phyloP scores from a whole-genome alignment of 2,113 vertebrate species.

The Platysternon megacephalum region DNA sequence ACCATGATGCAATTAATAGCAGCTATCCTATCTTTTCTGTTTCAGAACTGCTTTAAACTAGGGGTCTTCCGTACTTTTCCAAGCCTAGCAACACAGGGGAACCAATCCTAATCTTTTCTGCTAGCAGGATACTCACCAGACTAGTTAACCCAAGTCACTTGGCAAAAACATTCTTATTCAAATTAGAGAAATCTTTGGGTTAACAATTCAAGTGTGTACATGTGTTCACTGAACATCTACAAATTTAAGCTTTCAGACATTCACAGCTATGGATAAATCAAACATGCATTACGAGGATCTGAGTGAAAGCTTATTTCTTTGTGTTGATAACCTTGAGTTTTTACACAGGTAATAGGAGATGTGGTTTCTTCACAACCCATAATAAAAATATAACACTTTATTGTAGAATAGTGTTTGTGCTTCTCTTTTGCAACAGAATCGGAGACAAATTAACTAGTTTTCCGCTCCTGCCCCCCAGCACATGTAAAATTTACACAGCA shows the following conservation, averaged over 20 bases:
- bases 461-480: not conserved
- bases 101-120: slow-evolving; percentile 9
- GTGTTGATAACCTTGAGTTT: fast-evolving
- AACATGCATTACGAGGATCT: fast-evolving
- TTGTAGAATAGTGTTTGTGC: fast-evolving
- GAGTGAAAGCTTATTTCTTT: not conserved
- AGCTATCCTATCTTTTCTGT: not conserved
- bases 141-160: not conserved
- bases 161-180: not conserved
- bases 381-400: fast-evolving
- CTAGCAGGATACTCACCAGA: not conserved
- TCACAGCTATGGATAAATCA: not conserved
- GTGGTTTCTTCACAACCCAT: not conserved
- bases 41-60: not conserved
- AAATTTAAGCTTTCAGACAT: not conserved
- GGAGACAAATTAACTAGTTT: fast-evolving
- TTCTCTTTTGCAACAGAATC: not conserved
- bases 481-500: not conserved
- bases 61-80: not conserved
- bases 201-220: not conserved
- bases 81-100: not conserved
- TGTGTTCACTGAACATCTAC: fast-evolving
- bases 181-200: not conserved
- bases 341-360: not conserved
- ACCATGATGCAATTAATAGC: not conserved